Evolutionary conservation across 2,113 vertebrate species (phyloP), one percentile per base, ranked within the genome.

Genomic region (Petrocephalus microphthalmus): DNA sequence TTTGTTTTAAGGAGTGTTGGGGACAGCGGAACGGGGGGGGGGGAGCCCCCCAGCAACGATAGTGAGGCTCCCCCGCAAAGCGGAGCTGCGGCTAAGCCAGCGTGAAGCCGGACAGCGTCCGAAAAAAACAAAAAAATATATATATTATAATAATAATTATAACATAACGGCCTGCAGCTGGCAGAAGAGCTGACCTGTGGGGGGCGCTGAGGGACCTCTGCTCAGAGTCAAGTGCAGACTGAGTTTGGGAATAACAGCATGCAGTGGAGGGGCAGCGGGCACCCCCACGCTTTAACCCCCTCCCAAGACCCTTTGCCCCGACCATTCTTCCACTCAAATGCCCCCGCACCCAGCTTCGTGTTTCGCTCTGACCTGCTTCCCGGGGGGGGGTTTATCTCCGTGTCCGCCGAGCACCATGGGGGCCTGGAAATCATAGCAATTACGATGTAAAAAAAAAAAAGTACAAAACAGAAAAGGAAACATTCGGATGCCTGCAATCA

Each of bases 391-490:
- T 83, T 45, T 49, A 83, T 47, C 45, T 20, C 15, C 20, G 0
- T 20, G 45, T 45, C 81, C 8, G 10, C 45, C 0, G 45, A n/a
- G 45, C 81, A 11, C 45, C 3, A 7, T 2, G 45, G 81, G 84
- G 84, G 51, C 7, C 25, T 29, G 15, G 52, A 85, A 85, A 85
- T 85, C 84, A 54, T 54, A 33, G 51, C 84, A 54, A 85, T 85
- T 85, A 85, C 52, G 17, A 53, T 53, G 25, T 29, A 29, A 33
- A 10, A 37, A 42, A 82, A 82, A 83, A 49, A 83, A 82, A 42
- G 33, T 29, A 78, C 13, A 78, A 78, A 19, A 52, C 33, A 78
- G 10, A 51, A 51, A 51, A 84, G 82, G n/a, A n/a, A n/a, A n/a
- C 45, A 52, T 84, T 84, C 8, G 25, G n/a, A 85, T 5, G 52